Evolutionary conservation across 2,888 invertebrate genomes (phyloP), one percentile per base, ranked within the genome.

Genomic region (Diarsia rubi): DNA sequence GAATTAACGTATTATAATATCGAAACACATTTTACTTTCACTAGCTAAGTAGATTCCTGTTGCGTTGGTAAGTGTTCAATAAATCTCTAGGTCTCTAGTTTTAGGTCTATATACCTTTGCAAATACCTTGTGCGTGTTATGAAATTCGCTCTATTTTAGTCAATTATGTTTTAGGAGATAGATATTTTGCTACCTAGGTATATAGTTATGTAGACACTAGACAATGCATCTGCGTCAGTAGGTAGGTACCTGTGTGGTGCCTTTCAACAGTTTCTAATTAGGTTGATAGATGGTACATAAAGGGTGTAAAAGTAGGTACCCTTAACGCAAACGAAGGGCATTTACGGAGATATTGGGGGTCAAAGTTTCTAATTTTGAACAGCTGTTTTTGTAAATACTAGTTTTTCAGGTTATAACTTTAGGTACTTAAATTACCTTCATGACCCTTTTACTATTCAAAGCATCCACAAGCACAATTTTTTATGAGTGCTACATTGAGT

Each of bases 1-100:
- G 74, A 75, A 86, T 86, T 74, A 70, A 75, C 64, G 69, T 75
- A 83, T 68, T 74, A 73, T 79, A 75, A 74, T 83, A 82, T 82
- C 69, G 67, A 73, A 83, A 82, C 59, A 78, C 60, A 82, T 81
- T 88, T 80, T 89, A 91, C 92, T 92, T 93, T 92, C 91, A 90
- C 91, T 81, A 83, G 70, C 85, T 84, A n/a, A n/a, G n/a, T n/a
- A 83, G 86, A 89, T 88, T 89, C 90, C 87, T 89, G 86, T 84
- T 87, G 52, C 75, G 71, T 75, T 63, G 73, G 73, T 83, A 65
- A 82, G 77, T 83, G 79, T 73, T 83, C 79, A 78, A 85, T 86
- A 88, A 88, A 88, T 86, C 81, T 85, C 31, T 76, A 75, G 73
- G 68, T 69, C 69, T 72, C 24, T 66, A n/a, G 72, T 47, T 42